Evolutionary conservation across 2,113 vertebrate species (phyloP).

Genomic region (Mesocricetus auratus): DNA sequence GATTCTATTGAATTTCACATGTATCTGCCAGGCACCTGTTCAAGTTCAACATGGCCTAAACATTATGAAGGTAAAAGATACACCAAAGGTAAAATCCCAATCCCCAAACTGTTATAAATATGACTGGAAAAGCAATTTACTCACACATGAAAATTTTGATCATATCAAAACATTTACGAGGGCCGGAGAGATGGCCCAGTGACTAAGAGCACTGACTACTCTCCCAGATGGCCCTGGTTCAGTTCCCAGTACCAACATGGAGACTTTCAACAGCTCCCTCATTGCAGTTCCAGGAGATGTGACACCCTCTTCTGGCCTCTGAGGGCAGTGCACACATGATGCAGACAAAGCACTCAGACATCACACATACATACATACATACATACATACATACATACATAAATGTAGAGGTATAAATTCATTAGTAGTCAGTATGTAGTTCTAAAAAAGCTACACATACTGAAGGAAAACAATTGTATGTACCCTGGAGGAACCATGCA

Average conservation of each 20-base stretch:
- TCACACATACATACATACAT: no score
- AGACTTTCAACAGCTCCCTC: neutral
- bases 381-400: neutral
- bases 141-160: neutral
- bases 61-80: fast-evolving
- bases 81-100: fast-evolving
- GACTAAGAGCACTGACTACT: neutral
- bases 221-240: neutral
- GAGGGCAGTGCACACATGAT: neutral
- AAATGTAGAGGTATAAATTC: neutral
- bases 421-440: neutral
- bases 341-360: neutral
- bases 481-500: neutral
- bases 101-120: neutral
- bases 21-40: neutral
- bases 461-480: neutral
- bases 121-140: neutral
- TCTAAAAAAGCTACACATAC: neutral
- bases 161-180: neutral
- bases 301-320: neutral
- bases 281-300: neutral
- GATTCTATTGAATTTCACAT: neutral
- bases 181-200: neutral
- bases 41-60: neutral
- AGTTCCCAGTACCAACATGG: no score